Base-by-base conservation (phyloP, 2,888 invertebrate genomes). In the Drosophila monieri region DNA sequence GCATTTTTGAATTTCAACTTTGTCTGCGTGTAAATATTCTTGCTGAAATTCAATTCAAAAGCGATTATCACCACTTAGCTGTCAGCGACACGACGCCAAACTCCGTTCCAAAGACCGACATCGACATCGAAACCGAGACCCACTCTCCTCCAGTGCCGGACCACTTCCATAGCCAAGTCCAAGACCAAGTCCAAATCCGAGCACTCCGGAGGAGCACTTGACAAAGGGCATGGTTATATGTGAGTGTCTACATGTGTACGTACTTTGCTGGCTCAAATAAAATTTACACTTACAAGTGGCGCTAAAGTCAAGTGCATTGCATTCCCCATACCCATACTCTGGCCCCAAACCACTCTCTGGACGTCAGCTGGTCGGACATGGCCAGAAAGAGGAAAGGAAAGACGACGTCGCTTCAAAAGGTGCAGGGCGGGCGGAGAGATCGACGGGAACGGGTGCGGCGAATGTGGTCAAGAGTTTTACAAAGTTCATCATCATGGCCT, bases 221-320 rank as follows among this genome's bases (percentile, higher is more conserved):
- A 71, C 73, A 71, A 65, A 65, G 71, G 59, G 72, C 56, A 55
- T 55, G 58, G 59, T 66, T 41, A 53, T 53, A 53, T 49, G 35
- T 53, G 44, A 46, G 39, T 55, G 25, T 62, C 49, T 53, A 49
- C 62, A 35, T 58, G 39, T 59, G 55, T 65, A 46, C 30, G 30
- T 58, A 85, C 83, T 81, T 60, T 65, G 69, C 62, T 64, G 72
- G 56, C 51, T 66, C 61, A 66, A 57, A 61, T 76, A 55, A 87
- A 87, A 87, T 87, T 80, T 81, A 81, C 81, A 88, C 83, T 87
- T 81, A 77, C 85, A 85, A 85, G 85, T 83, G 83, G 83, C 88
- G 83, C 83, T 83, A 81, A 83, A 83, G 88, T 85, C 80, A 76
- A 81, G 80, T 77, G 83, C 64, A 77, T 64, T 77, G 71, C 65